Evolutionary conservation across 2,888 invertebrate genomes (phyloP).

Genomic region (Epirrhoe alternata): DNA sequence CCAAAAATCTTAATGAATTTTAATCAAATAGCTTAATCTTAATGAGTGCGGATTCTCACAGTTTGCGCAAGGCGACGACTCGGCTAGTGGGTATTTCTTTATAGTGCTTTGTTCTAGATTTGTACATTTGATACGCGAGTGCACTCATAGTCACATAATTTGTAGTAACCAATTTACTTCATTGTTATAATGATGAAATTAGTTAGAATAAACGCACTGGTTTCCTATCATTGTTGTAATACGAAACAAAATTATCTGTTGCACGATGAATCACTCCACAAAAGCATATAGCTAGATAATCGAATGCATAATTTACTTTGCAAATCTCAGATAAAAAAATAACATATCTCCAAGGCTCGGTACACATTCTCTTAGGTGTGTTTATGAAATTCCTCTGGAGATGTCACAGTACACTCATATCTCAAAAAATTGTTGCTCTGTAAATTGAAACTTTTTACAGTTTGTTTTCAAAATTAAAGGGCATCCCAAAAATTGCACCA

Average conservation of each 20-base stretch:
- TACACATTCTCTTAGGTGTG: no score
- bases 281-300: not conserved
- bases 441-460: no score
- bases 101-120: constrained; percentile 42
- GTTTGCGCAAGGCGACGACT: constrained; percentile 37
- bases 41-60: constrained; percentile 39
- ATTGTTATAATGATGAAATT: constrained; percentile 25
- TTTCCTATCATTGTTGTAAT: constrained; percentile 11
- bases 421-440: no score
- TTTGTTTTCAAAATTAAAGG: no score
- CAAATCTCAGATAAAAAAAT: no score
- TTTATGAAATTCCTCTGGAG: no score
- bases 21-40: constrained; percentile 38
- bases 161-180: constrained; percentile 32
- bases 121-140: constrained; percentile 35
- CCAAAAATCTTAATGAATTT: constrained; percentile 30
- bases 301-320: no score
- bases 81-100: constrained; percentile 35
- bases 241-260: not conserved
- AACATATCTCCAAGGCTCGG: no score
- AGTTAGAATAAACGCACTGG: constrained; percentile 1
- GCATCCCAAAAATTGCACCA: no score
- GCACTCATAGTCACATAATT: constrained; percentile 41
- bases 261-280: not conserved
- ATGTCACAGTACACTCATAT: no score